These are phyloP conservation scores for Amblyteles armatorius DNA, from an alignment of 2,888 invertebrate species.

Conservation along the genomic window DNA sequence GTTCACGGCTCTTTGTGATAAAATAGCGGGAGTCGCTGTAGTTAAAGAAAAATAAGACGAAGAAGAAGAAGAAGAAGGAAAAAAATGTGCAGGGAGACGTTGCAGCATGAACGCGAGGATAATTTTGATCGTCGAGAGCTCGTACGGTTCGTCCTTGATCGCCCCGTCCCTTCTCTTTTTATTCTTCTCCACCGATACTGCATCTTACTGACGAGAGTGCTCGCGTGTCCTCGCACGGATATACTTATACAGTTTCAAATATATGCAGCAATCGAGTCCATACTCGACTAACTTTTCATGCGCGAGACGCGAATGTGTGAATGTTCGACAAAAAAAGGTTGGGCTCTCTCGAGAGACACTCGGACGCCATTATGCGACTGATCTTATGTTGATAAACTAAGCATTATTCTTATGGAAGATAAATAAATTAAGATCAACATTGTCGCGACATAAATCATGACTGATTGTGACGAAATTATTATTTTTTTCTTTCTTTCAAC, in stretches of 20 bases:
- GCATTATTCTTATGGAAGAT: neutral
- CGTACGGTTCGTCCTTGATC: slow-evolving; percentile 66
- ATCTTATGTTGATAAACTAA: slow-evolving; percentile 1
- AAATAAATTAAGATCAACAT: neutral
- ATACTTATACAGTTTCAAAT: slow-evolving; percentile 39
- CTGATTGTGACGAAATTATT: slow-evolving; percentile 13
- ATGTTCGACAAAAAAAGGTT: slow-evolving; percentile 31
- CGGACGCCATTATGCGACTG: neutral
- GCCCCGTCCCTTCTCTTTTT: slow-evolving; percentile 66
- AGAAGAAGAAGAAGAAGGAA: slow-evolving; percentile 28
- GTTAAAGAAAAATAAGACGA: slow-evolving; percentile 28
- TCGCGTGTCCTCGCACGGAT: slow-evolving; percentile 62
- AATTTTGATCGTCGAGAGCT: slow-evolving; percentile 66
- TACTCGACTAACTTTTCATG: slow-evolving; percentile 23
- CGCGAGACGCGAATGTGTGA: slow-evolving; percentile 47
- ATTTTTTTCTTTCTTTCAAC: slow-evolving; percentile 14
- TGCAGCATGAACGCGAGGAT: slow-evolving; percentile 64
- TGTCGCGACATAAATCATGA: neutral
- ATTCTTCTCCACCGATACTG: slow-evolving; percentile 51
- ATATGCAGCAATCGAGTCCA: slow-evolving; percentile 26
- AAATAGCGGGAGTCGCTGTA: slow-evolving; percentile 38
- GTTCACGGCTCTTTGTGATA: slow-evolving; percentile 60
- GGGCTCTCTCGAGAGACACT: slow-evolving; percentile 11
- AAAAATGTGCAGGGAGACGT: slow-evolving; percentile 36
- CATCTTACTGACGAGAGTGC: slow-evolving; percentile 41